A percentile compares a stretch with the other conserved stretches of the same genome.
These are phyloP conservation scores for Hydrozoanthus tunicans DNA, from an alignment of 64 coral and sea anemone species.

Conservation along the genomic window DNA sequence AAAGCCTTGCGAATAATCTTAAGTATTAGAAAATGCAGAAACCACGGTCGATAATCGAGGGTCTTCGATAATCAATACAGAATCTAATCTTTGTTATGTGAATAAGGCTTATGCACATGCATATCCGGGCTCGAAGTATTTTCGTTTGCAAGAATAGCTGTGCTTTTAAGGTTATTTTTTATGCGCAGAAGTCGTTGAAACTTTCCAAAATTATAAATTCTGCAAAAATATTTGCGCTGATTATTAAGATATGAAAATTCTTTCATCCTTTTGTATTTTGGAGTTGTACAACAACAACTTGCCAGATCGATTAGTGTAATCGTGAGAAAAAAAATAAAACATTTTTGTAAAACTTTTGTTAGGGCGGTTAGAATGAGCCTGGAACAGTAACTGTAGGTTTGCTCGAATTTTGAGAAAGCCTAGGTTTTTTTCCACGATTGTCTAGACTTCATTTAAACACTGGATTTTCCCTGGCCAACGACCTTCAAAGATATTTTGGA, in stretches of 20 bases:
- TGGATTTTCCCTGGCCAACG: no score
- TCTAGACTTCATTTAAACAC: no score
- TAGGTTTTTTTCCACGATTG: no score
- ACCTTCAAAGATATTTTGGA: no score
- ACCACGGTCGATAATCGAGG: no score
- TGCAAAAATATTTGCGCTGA: not conserved
- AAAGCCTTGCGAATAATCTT: no score
- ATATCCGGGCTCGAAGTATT: not conserved
- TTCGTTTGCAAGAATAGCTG: not conserved
- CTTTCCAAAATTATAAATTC: not conserved
- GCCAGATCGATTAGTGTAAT: not conserved
- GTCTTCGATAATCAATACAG: no score
- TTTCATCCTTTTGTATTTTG: slow-evolving; percentile 2
- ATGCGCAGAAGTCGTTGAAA: not conserved
- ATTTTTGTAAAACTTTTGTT: not conserved
- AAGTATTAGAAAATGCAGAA: no score
- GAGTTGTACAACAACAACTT: not conserved
- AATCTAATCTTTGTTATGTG: not conserved
- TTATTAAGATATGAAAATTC: not conserved
- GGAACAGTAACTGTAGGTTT: not conserved
- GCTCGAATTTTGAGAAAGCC: no score
- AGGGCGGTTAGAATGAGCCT: not conserved
- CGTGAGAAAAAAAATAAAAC: not conserved
- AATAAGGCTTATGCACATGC: not conserved
- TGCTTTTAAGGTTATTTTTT: not conserved